phyloP scores from a whole-genome alignment of 2,113 vertebrate genomes.

The Syrrhaptes paradoxus region DNA sequence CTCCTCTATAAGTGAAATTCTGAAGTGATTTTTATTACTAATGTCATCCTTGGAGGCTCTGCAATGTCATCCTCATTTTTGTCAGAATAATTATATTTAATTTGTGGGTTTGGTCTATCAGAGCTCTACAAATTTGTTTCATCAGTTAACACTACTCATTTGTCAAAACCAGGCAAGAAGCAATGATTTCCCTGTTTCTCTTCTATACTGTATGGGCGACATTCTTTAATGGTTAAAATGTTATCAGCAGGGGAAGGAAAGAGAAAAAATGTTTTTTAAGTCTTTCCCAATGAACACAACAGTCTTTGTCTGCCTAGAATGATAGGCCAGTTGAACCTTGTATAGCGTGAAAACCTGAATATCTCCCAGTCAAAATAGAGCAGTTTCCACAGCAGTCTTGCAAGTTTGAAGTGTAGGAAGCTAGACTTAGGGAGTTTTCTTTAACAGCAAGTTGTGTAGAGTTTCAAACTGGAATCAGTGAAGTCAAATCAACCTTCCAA shows the following conservation, averaged over 20 bases:
- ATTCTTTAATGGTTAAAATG: neutral
- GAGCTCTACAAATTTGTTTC: constrained; percentile 4
- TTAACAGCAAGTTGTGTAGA: neutral
- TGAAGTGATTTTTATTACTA: constrained; percentile 43
- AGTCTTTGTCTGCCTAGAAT: neutral
- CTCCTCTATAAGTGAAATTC: neutral
- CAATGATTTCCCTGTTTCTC: neutral
- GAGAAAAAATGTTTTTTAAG: neutral
- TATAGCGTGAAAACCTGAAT: neutral
- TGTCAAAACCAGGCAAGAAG: neutral
- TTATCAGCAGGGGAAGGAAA: neutral
- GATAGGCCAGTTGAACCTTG: neutral
- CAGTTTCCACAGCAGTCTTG: neutral
- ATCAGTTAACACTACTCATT: neutral
- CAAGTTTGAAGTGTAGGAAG: neutral
- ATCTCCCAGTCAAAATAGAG: neutral
- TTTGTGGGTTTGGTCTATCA: constrained; percentile 7
- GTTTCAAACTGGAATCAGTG: constrained; percentile 35
- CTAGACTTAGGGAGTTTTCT: neutral
- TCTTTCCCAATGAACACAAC: neutral
- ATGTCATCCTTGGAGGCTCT: constrained; percentile 35
- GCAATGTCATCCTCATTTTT: constrained; percentile 19
- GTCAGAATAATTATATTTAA: constrained; percentile 43
- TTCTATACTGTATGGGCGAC: neutral
- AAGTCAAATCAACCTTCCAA: constrained; percentile 43